Evolutionary conservation across 1,140 invertebrate genomes (phyloP), one percentile per base, ranked within the genome.

Genomic region (Dreissena rostriformis): DNA sequence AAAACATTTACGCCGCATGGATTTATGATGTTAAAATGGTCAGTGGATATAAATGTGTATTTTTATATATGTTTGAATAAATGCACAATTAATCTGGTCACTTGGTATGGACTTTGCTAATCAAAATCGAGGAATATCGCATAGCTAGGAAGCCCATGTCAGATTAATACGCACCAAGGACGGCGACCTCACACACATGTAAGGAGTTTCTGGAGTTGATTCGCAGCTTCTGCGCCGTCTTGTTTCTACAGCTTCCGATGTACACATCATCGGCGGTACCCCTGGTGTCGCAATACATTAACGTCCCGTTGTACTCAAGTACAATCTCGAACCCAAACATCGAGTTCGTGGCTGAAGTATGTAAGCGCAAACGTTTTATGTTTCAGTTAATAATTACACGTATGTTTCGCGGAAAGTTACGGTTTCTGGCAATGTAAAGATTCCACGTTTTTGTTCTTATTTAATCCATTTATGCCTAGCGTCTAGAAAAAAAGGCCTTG

Each of bases 171-270:
- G n/a, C 67, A 82, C 80, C 71, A 28, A 82, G n/a, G n/a, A 82
- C 49, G 26, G 61, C 80, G 15, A 82, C 80, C 17, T 82, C 80
- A 75, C 80, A 82, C 0, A 82, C 53, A 29, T 82, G 80, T 24
- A 61, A 24, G 19, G 67, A 55, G 24, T 0, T 24, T 14, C 70
- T 29, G 19, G 80, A 57, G 7, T 53, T 63, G 26, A 82, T 68
- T 28, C 71, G 14, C 6, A 82, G 70, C 49, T 74, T 29, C 7
- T 53, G 67, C 6, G 80, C 80, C 11, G 17, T 14, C 1, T 28
- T 19, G 51, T 57, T 68, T 22, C 14, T 2, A 65, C 80, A 82
- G 19, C 61, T 52, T 8, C 24, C 80, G 4, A 63, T 15, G 63
- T 67, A 82, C 14, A 39, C 61, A n/a, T 51, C 80, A 15, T 57